Percentiles rank a stretch among this genome's conserved stretches.
Evolutionary conservation across 2,888 invertebrate species (phyloP).

Genomic region (Cyclophora punctaria): DNA sequence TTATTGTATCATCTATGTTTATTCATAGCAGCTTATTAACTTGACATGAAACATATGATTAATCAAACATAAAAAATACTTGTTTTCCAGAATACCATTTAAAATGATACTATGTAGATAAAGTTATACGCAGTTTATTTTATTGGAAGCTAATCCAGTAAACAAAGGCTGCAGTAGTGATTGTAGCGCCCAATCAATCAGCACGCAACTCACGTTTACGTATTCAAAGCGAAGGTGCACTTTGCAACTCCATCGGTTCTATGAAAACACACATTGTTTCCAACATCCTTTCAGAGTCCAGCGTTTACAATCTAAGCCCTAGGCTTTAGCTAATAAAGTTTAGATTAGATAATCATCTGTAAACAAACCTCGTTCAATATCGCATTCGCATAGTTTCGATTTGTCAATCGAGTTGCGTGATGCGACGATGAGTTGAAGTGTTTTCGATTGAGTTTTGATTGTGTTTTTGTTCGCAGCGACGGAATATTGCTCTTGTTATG

Average conservation of each 20-base stretch:
- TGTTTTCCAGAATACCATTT: no score
- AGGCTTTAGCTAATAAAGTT: not conserved
- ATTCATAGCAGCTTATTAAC: no score
- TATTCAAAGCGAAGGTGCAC: constrained; percentile 26
- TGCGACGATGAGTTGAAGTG: constrained; percentile 52
- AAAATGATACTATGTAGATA: no score
- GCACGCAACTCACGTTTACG: constrained; percentile 29
- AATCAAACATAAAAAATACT: no score
- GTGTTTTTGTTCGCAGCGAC: constrained; percentile 46
- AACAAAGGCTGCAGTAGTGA: not conserved
- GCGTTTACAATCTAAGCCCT: constrained; percentile 6
- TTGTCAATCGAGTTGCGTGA: constrained; percentile 39
- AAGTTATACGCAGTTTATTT: no score
- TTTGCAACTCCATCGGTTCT: constrained; percentile 21
- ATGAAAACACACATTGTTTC: constrained; percentile 16
- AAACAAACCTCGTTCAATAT: constrained; percentile 12
- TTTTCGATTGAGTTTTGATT: constrained; percentile 63
- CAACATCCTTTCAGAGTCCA: constrained; percentile 3
- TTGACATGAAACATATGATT: no score
- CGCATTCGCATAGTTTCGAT: constrained; percentile 30
- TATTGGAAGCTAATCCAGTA: no score
- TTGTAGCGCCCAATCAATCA: constrained; percentile 27
- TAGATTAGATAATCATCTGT: not conserved
- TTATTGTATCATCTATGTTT: no score
- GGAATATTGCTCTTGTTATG: constrained; percentile 49